These are phyloP conservation scores for Sympetrum striolatum DNA, from an alignment of 2,888 invertebrate genomes.

Conservation along the genomic window DNA sequence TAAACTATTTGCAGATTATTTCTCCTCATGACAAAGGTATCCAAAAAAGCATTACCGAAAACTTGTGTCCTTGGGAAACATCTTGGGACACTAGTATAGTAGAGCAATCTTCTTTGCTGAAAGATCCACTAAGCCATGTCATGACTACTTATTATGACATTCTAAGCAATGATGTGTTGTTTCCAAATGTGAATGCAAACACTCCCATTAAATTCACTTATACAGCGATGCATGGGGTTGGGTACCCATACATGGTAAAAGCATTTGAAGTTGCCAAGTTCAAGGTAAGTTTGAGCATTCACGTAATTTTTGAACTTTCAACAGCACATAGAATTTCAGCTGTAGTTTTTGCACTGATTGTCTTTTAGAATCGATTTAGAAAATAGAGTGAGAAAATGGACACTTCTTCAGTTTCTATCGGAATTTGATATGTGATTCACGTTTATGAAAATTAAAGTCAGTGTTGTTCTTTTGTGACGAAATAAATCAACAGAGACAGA, in stretches of 20 bases:
- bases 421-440: too few species aligned
- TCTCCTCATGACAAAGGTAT: constrained; percentile 90
- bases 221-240: constrained; percentile 98
- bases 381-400: too few species aligned
- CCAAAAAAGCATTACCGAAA: constrained; percentile 75
- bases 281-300: constrained; percentile 62
- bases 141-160: constrained; percentile 70
- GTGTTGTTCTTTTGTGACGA: too few species aligned
- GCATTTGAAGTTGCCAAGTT: constrained; percentile 80
- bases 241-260: constrained; percentile 76
- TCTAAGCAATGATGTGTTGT: constrained; percentile 64
- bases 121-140: constrained; percentile 73
- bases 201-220: constrained; percentile 77
- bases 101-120: constrained; percentile 63
- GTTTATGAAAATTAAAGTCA: too few species aligned
- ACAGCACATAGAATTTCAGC: neutral
- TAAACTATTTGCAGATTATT: constrained; percentile 71
- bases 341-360: neutral
- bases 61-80: constrained; percentile 75
- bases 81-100: constrained; percentile 79
- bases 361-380: too few species aligned
- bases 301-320: neutral
- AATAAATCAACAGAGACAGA: too few species aligned
- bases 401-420: too few species aligned
- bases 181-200: constrained; percentile 65